A percentile compares a stretch with the other conserved stretches of the same genome.
These are phyloP conservation scores for Amyelois transitella DNA, from an alignment of 1,140 invertebrate species.

Conservation along the genomic window DNA sequence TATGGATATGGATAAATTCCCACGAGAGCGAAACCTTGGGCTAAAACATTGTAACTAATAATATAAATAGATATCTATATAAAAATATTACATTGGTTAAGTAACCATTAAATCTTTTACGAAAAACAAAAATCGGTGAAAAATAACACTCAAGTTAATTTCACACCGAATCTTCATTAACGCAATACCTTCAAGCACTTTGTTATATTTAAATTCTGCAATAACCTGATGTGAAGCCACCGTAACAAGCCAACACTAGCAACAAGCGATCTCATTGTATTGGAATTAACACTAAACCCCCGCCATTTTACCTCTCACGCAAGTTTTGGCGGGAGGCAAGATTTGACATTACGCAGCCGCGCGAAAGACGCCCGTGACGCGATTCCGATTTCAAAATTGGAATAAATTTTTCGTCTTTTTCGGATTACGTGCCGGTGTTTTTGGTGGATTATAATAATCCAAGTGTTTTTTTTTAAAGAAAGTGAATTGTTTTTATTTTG, in stretches of 20 bases:
- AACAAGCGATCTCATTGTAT: not conserved
- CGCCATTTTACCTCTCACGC: slow-evolving; percentile 1
- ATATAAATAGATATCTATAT: no score
- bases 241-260: not conserved
- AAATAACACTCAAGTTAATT: no score
- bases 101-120: no score
- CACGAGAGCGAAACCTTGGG: no score
- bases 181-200: not conserved
- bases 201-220: not conserved
- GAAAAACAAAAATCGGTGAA: no score
- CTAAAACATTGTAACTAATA: no score
- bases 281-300: not conserved
- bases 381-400: not conserved
- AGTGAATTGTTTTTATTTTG: no score
- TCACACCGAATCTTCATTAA: no score
- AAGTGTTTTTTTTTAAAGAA: no score
- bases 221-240: not conserved
- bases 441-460: not conserved
- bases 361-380: not conserved
- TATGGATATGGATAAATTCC: no score
- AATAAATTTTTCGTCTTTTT: not conserved
- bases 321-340: not conserved
- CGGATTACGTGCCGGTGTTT: not conserved
- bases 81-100: no score
- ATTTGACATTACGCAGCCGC: not conserved